A percentile compares a stretch with the other conserved stretches of the same genome.
Conservation (phyloP, 2,113 vertebrate species). For the Elachura formosa region DNA sequence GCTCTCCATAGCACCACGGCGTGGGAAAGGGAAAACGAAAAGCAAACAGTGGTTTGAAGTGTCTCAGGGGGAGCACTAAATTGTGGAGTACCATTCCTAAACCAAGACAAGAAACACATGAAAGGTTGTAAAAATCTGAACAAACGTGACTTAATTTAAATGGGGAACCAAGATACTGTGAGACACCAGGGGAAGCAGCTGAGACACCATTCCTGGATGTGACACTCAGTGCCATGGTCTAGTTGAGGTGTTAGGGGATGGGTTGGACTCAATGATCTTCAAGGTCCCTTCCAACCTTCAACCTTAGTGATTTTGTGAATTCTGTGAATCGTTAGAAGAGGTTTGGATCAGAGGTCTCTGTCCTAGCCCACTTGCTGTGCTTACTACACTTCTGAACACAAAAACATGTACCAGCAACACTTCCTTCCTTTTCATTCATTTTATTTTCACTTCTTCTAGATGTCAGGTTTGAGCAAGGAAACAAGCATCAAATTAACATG, state of each 20-base stretch:
- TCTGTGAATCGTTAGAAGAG: no score
- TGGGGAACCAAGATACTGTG: background rate
- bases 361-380: background rate
- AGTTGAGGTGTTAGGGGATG: no score
- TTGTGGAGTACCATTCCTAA: background rate
- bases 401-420: background rate
- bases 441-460: background rate
- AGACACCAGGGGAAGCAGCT: no score
- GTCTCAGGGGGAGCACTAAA: background rate
- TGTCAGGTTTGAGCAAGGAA: background rate
- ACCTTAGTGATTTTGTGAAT: no score
- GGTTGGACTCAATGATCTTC: no score
- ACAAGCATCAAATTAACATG: background rate
- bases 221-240: no score
- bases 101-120: background rate
- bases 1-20: rapidly evolving
- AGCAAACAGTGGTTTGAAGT: background rate
- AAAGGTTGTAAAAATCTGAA: background rate
- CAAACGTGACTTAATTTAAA: background rate
- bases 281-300: no score
- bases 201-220: no score
- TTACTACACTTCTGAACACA: background rate
- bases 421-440: background rate
- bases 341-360: background rate
- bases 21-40: background rate